Base-by-base conservation (phyloP, 2,888 invertebrate genomes). In the Tetheella fluctuosa region DNA sequence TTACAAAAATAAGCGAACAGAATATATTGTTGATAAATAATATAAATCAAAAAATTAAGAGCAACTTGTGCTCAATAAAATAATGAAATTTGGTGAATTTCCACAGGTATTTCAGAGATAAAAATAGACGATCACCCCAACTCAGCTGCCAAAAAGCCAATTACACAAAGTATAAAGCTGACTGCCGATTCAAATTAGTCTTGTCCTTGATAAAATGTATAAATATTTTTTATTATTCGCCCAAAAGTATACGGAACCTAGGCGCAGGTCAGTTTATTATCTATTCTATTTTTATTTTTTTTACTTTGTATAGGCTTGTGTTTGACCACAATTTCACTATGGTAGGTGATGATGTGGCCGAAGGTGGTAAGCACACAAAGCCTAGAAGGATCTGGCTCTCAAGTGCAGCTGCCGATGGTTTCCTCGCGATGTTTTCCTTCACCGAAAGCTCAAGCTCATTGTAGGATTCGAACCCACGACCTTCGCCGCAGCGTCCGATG, bases 201-300 rank as follows among this genome's bases (percentile, higher is more conserved):
- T 34, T 20, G 3, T 7, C 10, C 48, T 48, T 20, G 2, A 20
- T 34, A n/a, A 20, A 48, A 48, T 48, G 1, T 48, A 20, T 20
- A 20, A 48, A 48, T 48, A n/a, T 8, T 48, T 20, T 48, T 6
- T 48, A 48, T 48, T 20, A 48, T 48, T 48, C 48, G 5, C 10
- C 8, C 48, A 48, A 20, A 48, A 48, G 8, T 20, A 48, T 48
- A 20, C 0, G 20, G 17, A 48, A 20, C 20, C 20, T 20, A 2
- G 42, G 42, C 15, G 17, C 7, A 48, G 48, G 48, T 20, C n/a
- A 10, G n/a, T 67, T 68, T 39, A 70, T 68, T 64, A 72, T 64
- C 65, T 67, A 58, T 65, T 62, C 67, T 76, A 72, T n/a, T n/a
- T n/a, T n/a, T n/a, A n/a, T n/a, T n/a, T n/a, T n/a, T n/a, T n/a